Conservation (phyloP, 1,140 invertebrate species). For the Idris sp. region DNA sequence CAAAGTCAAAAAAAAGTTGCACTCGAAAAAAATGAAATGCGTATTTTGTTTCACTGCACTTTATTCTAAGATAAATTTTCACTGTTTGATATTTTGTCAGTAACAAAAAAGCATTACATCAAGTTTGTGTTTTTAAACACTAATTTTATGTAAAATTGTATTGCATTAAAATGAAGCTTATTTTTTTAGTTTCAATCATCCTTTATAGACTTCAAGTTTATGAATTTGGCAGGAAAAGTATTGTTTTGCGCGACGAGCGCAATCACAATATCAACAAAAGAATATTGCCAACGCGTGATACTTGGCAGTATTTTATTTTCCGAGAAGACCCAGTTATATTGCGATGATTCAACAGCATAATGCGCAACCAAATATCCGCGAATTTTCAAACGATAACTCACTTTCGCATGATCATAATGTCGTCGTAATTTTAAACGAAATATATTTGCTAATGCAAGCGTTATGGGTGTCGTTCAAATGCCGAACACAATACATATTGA, state of each 20-base stretch:
- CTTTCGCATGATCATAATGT: slow-evolving; percentile 41
- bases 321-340: slow-evolving; percentile 2
- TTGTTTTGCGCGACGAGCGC: slow-evolving; percentile 14
- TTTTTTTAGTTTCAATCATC: no score
- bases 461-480: slow-evolving; percentile 32
- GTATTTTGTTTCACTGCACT: slow-evolving; percentile 7
- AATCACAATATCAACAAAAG: slow-evolving; percentile 8
- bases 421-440: slow-evolving; percentile 22
- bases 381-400: slow-evolving; percentile 38
- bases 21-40: background rate
- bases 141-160: background rate
- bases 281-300: slow-evolving; percentile 25
- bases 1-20: no score
- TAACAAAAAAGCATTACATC: no score
- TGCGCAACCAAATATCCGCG: slow-evolving; percentile 14
- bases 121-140: slow-evolving; percentile 3
- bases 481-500: slow-evolving; percentile 23
- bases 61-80: no score
- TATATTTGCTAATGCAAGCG: slow-evolving; percentile 37
- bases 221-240: slow-evolving; percentile 30
- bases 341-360: slow-evolving; percentile 4
- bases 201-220: slow-evolving; percentile 20
- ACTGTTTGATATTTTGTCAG: no score
- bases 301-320: slow-evolving; percentile 19
- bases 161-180: no score